Percentiles rank a stretch among this genome's conserved stretches.
Evolutionary conservation across 2,113 vertebrate genomes (phyloP).

Genomic region (Sander lucioperca): DNA sequence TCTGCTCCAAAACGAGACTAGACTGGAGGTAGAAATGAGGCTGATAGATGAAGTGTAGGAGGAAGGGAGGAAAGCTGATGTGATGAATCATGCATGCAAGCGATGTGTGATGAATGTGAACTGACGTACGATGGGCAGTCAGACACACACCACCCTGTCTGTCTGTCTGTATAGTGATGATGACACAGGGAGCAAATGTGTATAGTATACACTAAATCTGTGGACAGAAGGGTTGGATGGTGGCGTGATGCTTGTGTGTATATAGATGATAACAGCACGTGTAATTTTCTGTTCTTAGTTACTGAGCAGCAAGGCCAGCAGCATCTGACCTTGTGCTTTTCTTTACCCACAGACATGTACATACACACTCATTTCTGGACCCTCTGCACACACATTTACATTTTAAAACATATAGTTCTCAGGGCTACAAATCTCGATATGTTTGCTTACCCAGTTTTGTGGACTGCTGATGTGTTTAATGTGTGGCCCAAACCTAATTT

Average conservation of each 20-base stretch:
- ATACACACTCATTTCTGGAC: background rate
- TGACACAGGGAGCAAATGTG: constrained; percentile 40
- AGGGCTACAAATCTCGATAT: background rate
- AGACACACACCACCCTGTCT: constrained; percentile 46
- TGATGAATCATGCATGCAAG: constrained; percentile 64
- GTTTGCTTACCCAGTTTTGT: constrained; percentile 39
- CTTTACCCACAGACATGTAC: background rate
- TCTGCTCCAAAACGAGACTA: constrained; percentile 38
- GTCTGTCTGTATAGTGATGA: constrained; percentile 7
- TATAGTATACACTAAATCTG: background rate
- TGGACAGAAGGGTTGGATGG: constrained; percentile 18
- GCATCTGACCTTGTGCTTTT: constrained; percentile 32
- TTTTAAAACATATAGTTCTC: constrained; percentile 22
- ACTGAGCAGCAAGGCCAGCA: constrained; percentile 25
- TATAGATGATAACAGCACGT: constrained; percentile 10
- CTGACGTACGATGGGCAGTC: constrained; percentile 41
- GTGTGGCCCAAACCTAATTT: constrained; percentile 54
- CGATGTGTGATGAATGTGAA: constrained; percentile 59
- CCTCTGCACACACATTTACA: constrained; percentile 28
- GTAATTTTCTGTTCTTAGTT: constrained; percentile 29
- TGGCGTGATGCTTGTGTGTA: constrained; percentile 14
- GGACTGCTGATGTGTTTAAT: constrained; percentile 33
- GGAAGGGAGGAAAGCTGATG: constrained; percentile 29
- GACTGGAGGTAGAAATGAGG: constrained; percentile 44
- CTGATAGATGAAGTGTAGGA: constrained; percentile 34